Base-by-base conservation (phyloP, 2,888 invertebrate species). In the Pristionchus fissidentatus region DNA sequence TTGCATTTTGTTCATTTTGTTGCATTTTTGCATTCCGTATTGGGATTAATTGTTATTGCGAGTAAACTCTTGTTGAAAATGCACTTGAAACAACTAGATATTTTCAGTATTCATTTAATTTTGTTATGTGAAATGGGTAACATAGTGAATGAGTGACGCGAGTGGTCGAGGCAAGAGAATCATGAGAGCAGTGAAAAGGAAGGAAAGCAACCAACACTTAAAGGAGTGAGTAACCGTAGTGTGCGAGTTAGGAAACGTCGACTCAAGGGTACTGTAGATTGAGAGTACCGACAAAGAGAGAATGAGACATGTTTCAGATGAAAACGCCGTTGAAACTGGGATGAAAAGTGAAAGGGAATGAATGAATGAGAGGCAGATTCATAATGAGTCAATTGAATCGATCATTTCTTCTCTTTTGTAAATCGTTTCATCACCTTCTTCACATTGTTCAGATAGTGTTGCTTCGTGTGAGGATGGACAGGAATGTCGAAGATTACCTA, bases 351-450 rank as follows among this genome's bases (percentile, higher is more conserved):
- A 15, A 41, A 49, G 46, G 75, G 75, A 77, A 49, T 49, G 75
- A 49, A 22, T 49, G 26, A 41, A 49, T 35, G 46, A 49, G 26
- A 8, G 8, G 22, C 46, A 49, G 26, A 32, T 29, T 35, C 10
- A 19, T 22, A 29, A 46, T 19, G 38, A 41, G 35, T 73, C 52
- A 52, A 32, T n/a, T n/a, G 70, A 70, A 26, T 35, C 35, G 70
- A 73, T 73, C 55, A 83, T 41, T 83, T 83, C 77, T 85, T 57
- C 41, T 84, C 75, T 80, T 88, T 88, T 49, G 85, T 84, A 66
- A 87, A 87, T 60, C 89, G 60, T 84, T 89, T 89, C 87, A 86
- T 82, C 19, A 89, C 85, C 83, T 88, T 89, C 78, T 89, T 89
- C 60, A 87, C 86, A 70, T 89, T 89, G 75, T 89, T 86, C 22